A percentile compares a stretch with the other conserved stretches of the same genome.
phyloP scores from a whole-genome alignment of 2,797 vertebrate genomes.

The Sylvilagus floridanus region DNA sequence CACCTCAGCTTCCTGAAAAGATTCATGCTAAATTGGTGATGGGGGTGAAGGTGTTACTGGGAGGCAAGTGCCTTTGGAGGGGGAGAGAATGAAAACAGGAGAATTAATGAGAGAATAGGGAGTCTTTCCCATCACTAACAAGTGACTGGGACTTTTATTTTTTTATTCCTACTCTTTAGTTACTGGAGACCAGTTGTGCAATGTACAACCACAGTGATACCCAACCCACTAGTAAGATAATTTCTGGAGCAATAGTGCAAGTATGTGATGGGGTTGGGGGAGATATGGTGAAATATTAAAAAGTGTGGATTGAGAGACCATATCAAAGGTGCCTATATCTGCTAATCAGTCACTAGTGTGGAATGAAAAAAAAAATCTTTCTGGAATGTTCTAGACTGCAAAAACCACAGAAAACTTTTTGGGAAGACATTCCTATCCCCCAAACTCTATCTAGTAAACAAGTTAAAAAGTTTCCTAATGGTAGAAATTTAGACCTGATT shows the following conservation, averaged over 20 bases:
- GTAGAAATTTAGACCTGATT: not conserved
- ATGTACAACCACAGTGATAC: not conserved
- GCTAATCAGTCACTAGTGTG: not conserved
- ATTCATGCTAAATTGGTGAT: not conserved
- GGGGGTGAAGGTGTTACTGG: not conserved
- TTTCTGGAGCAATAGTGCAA: not conserved
- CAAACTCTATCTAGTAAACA: not conserved
- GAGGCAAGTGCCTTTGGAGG: not conserved
- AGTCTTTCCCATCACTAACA: not conserved
- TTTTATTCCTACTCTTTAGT: not conserved
- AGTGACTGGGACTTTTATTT: not conserved
- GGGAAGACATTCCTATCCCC: not conserved
- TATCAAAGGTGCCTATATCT: not conserved
- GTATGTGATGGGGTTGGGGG: not conserved
- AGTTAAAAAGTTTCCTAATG: not conserved
- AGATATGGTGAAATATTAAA: not conserved
- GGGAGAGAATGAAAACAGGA: not conserved
- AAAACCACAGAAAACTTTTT: not conserved
- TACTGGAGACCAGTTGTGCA: not conserved
- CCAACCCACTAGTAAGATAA: not conserved
- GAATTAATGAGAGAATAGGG: not conserved
- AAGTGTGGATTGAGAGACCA: not conserved
- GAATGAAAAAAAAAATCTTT: not conserved
- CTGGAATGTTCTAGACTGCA: conserved; percentile 33
- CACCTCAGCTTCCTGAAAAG: not conserved